Conservation (phyloP, 2,797 vertebrate genomes). For the Enteromius trimaculatus region DNA sequence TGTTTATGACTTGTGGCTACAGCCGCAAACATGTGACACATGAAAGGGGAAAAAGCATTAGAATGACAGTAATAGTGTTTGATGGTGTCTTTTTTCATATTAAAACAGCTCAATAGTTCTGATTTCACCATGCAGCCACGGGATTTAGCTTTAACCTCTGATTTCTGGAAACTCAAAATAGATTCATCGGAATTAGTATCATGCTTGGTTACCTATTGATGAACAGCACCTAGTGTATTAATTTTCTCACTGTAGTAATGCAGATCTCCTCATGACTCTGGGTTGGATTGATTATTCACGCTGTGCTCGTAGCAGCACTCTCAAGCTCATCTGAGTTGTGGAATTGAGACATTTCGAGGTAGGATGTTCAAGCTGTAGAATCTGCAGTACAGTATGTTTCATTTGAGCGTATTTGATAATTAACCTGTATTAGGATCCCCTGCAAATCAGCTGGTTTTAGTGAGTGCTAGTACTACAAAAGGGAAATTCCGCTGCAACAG, state of each 20-base stretch:
- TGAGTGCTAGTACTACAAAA: neutral
- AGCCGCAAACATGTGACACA: slow-evolving; percentile 19
- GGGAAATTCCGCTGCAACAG: neutral
- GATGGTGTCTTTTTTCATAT: neutral
- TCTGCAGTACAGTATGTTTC: neutral
- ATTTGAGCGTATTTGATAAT: neutral
- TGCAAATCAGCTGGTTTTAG: neutral
- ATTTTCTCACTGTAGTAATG: slow-evolving; percentile 27
- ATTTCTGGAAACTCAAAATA: slow-evolving; percentile 33
- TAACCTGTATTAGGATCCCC: neutral
- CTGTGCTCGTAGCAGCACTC: neutral
- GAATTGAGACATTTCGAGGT: slow-evolving; percentile 17
- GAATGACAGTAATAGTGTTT: neutral
- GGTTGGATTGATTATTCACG: slow-evolving; percentile 35
- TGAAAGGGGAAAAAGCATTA: slow-evolving; percentile 28
- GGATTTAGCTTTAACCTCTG: slow-evolving; percentile 14
- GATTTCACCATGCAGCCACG: slow-evolving; percentile 3
- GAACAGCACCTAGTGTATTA: slow-evolving; percentile 4
- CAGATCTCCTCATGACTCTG: slow-evolving; percentile 11
- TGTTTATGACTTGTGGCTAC: slow-evolving; percentile 34
- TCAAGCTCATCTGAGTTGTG: slow-evolving; percentile 12
- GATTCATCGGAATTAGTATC: slow-evolving; percentile 20
- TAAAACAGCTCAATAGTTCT: neutral
- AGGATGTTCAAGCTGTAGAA: slow-evolving; percentile 1
- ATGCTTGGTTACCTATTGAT: slow-evolving; percentile 39